Percentiles rank a stretch among this genome's conserved stretches.
phyloP scores from a whole-genome alignment of 2,113 vertebrate genomes.

The Rhizomys pruinosus region DNA sequence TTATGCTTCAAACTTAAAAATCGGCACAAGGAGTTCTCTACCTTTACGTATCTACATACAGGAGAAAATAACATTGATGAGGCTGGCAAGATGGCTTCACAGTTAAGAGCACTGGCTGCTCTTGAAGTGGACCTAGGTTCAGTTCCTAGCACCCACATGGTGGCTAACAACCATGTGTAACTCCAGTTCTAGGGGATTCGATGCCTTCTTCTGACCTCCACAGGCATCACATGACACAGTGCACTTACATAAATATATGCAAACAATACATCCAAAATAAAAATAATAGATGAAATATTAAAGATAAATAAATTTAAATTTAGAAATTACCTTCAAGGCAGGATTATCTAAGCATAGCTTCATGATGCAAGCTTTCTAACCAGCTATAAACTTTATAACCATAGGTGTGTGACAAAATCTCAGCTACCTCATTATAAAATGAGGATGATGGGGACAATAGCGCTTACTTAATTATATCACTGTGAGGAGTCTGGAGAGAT shows the following conservation, averaged over 20 bases:
- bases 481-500: neutral
- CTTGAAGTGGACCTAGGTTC: too few species aligned
- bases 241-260: too few species aligned
- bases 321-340: neutral
- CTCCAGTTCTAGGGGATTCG: too few species aligned
- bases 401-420: neutral
- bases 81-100: too few species aligned
- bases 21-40: neutral
- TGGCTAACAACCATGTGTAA: too few species aligned
- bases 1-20: neutral
- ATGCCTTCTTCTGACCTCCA: too few species aligned
- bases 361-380: neutral
- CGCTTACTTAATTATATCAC: neutral
- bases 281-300: too few species aligned
- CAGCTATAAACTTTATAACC: neutral
- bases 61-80: neutral
- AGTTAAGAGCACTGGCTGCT: too few species aligned
- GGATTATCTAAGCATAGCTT: neutral
- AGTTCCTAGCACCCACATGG: too few species aligned
- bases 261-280: too few species aligned
- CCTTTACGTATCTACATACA: neutral
- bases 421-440: conserved; percentile 48
- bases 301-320: too few species aligned
- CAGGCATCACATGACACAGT: too few species aligned
- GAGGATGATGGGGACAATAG: neutral